A percentile compares a stretch with the other conserved stretches of the same genome.
phyloP scores from a whole-genome alignment of 2,113 vertebrate species.

The Apodemus sylvaticus region DNA sequence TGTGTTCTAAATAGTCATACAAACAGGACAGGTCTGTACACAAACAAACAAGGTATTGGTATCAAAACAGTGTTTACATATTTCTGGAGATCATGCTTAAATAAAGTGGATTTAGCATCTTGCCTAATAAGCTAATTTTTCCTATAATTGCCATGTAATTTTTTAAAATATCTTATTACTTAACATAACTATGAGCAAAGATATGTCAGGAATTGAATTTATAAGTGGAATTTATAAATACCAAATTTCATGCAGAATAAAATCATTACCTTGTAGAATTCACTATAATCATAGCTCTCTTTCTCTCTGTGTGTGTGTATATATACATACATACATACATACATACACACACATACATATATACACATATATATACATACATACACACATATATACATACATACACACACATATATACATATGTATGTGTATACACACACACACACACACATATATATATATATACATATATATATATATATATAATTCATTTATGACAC shows the following conservation, averaged over 20 bases:
- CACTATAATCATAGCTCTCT: neutral
- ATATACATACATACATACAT: neutral
- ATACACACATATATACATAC: neutral
- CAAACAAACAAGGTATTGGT: neutral
- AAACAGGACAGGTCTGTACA: neutral
- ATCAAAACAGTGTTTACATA: neutral
- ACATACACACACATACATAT: too few relatives aligned
- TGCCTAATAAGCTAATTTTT: neutral
- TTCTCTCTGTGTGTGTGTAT: too few relatives aligned
- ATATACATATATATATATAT: neutral
- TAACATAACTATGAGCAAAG: neutral
- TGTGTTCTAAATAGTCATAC: neutral
- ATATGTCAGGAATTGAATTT: neutral
- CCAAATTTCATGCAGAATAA: too few relatives aligned
- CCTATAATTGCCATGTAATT: neutral
- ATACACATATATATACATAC: too few relatives aligned
- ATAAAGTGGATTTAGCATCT: neutral
- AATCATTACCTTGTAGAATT: neutral
- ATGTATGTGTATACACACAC: too few relatives aligned
- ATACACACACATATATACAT: rapidly evolving
- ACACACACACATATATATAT: too few relatives aligned
- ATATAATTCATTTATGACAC: neutral
- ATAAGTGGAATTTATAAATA: neutral
- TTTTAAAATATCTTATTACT: neutral
- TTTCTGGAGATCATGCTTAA: neutral